These are phyloP conservation scores for Griposia aprilina DNA, from an alignment of 2,888 invertebrate species.

Conservation along the genomic window DNA sequence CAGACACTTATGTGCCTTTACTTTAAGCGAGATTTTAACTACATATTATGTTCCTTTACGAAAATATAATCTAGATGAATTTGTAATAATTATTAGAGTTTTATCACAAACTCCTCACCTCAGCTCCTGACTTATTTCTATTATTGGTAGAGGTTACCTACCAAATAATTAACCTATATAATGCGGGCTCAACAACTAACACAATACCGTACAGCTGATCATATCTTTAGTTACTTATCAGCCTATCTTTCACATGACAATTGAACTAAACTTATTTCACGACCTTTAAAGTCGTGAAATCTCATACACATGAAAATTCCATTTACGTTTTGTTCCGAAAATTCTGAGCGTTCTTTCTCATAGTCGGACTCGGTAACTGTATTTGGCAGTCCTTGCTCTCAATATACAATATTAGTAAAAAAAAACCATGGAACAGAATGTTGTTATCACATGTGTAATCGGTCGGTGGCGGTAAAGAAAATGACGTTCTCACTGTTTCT, in stretches of 20 bases:
- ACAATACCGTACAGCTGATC: constrained; percentile 24
- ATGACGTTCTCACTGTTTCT: constrained; percentile 63
- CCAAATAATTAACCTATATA: constrained; percentile 33
- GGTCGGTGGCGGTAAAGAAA: constrained; percentile 50
- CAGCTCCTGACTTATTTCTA: background rate
- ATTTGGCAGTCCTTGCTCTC: constrained; percentile 66
- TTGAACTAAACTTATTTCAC: constrained; percentile 52
- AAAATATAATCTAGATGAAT: background rate
- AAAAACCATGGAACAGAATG: constrained; percentile 62
- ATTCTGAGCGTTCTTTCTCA: constrained; percentile 64
- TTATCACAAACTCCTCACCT: background rate
- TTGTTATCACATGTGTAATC: constrained; percentile 61
- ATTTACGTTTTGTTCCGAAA: constrained; percentile 58
- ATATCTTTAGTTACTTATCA: constrained; percentile 36
- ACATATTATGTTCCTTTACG: too few species aligned
- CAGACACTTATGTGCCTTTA: too few species aligned
- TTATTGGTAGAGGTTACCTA: constrained; percentile 1
- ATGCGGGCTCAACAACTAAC: constrained; percentile 30
- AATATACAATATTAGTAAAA: constrained; percentile 56
- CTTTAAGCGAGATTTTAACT: background rate
- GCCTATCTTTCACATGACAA: constrained; percentile 57
- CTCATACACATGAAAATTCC: constrained; percentile 61
- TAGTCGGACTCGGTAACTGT: constrained; percentile 50
- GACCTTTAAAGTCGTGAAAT: constrained; percentile 56
- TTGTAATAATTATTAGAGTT: too few species aligned